phyloP scores from a whole-genome alignment of 2,797 vertebrate species.

The Austrolebias charrua region DNA sequence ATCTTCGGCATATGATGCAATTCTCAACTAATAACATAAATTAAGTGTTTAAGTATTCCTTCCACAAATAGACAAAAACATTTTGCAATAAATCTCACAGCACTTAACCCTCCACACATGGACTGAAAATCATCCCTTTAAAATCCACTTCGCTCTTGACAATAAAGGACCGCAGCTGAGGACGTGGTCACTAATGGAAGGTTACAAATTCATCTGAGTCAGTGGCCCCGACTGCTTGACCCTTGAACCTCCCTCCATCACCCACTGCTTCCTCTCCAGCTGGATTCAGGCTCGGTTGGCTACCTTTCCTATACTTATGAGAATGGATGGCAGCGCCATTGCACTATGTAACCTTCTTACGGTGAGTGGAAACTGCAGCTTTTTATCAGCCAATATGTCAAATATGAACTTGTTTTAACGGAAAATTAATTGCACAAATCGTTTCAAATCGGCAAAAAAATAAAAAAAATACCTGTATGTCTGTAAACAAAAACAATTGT shows the following conservation, averaged over 20 bases:
- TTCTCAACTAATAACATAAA: no score
- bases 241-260: conserved; percentile 36
- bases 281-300: conserved; percentile 24
- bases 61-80: neutral
- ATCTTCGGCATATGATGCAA: neutral
- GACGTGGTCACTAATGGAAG: conserved; percentile 51
- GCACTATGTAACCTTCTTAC: neutral
- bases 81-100: conserved; percentile 1
- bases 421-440: neutral
- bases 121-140: conserved; percentile 11
- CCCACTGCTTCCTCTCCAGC: conserved; percentile 26
- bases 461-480: no score
- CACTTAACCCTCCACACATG: conserved; percentile 5
- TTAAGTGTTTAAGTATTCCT: neutral
- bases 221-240: conserved; percentile 46
- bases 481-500: neutral
- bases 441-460: neutral
- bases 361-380: neutral
- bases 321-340: conserved; percentile 32
- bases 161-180: conserved; percentile 28
- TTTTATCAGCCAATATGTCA: conserved; percentile 5
- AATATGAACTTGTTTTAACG: neutral
- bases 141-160: conserved; percentile 16
- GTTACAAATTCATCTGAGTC: conserved; percentile 23
- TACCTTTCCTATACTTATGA: neutral